These are phyloP conservation scores for Chaenocephalus aceratus DNA, from an alignment of 2,113 vertebrate genomes.

Conservation along the genomic window DNA sequence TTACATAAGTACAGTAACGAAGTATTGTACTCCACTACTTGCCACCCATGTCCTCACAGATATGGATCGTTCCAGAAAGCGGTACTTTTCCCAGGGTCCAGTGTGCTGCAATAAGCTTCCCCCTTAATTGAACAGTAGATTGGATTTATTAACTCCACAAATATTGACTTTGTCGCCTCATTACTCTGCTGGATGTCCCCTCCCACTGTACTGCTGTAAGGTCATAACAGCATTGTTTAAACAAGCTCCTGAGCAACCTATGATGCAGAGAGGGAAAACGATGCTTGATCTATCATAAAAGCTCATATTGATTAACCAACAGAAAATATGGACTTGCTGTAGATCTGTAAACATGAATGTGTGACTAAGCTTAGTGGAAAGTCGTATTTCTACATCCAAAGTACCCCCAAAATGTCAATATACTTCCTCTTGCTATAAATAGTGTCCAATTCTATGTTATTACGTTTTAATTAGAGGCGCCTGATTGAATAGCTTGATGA, in stretches of 20 bases:
- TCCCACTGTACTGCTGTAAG: conserved; percentile 56
- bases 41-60: neutral
- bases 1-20: too few relatives aligned
- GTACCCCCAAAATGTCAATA: conserved; percentile 40
- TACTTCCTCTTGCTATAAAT: conserved; percentile 2
- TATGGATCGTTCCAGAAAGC: conserved; percentile 20
- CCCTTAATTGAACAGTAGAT: conserved; percentile 64
- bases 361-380: conserved; percentile 35
- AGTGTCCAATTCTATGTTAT: neutral
- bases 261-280: conserved; percentile 3
- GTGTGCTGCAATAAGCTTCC: conserved; percentile 17
- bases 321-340: conserved; percentile 14
- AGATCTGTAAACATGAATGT: conserved; percentile 47
- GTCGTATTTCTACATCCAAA: conserved; percentile 19
- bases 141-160: conserved; percentile 78
- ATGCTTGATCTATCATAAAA: neutral
- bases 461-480: neutral
- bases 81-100: neutral
- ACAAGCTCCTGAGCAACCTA: conserved; percentile 47
- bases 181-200: conserved; percentile 82
- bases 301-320: conserved; percentile 49
- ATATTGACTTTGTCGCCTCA: conserved; percentile 82
- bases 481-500: neutral
- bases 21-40: too few relatives aligned
- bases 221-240: conserved; percentile 78